phyloP scores from a whole-genome alignment of 2,797 vertebrate genomes.

The Esox lucius region DNA sequence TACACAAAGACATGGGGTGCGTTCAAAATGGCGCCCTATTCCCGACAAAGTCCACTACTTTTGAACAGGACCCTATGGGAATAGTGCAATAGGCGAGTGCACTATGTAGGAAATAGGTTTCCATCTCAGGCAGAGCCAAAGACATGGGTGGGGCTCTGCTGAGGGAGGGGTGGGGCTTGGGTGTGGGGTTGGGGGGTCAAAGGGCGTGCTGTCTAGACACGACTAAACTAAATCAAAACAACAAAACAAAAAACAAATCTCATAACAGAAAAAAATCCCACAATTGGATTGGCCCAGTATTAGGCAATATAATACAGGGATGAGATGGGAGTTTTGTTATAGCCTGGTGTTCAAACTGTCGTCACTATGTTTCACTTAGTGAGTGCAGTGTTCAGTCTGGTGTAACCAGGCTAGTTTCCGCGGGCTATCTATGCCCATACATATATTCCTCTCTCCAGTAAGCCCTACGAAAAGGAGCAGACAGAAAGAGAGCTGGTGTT shows the following conservation, averaged over 20 bases:
- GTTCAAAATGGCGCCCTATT: not conserved
- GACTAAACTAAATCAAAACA: constrained; percentile 55
- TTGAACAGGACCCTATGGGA: not conserved
- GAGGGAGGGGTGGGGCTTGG: constrained; percentile 58
- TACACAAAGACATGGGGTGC: constrained; percentile 61
- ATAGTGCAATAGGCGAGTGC: not conserved
- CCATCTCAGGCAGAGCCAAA: constrained; percentile 36
- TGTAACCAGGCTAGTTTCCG: constrained; percentile 1
- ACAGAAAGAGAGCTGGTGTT: constrained; percentile 1
- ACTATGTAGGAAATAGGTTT: not conserved
- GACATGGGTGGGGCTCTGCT: constrained; percentile 19
- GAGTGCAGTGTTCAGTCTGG: no score
- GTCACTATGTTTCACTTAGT: not conserved
- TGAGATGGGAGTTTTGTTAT: constrained; percentile 31
- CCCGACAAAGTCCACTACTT: not conserved
- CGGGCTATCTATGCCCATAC: no score
- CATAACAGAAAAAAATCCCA: constrained; percentile 65
- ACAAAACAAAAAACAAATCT: constrained; percentile 58
- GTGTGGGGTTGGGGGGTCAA: constrained; percentile 49
- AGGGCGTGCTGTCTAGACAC: constrained; percentile 57
- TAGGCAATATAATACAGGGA: constrained; percentile 55
- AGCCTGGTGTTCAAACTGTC: not conserved
- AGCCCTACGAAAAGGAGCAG: not conserved
- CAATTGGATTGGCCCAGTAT: constrained; percentile 56
- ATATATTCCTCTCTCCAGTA: not conserved